These are phyloP conservation scores for Passer montanus DNA, from an alignment of 2,113 vertebrate genomes.

Conservation along the genomic window DNA sequence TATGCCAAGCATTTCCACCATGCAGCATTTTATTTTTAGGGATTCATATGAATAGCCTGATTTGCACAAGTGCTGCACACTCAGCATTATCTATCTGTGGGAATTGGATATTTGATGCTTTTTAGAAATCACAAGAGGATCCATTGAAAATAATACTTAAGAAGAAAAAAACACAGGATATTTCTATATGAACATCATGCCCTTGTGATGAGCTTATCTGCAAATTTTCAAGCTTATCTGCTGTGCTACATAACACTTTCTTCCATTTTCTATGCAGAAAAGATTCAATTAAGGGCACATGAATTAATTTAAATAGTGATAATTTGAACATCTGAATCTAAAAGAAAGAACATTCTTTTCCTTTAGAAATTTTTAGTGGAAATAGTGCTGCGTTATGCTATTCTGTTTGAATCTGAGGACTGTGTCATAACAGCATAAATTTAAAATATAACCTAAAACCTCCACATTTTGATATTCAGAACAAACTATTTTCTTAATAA, in stretches of 20 bases:
- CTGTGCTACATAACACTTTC: neutral
- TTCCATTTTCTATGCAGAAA: slow-evolving; percentile 21
- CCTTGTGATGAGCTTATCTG: slow-evolving; percentile 32
- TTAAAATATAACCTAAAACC: neutral
- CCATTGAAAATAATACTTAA: slow-evolving; percentile 29
- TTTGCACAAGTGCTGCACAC: slow-evolving; percentile 41
- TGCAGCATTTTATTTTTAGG: slow-evolving; percentile 56
- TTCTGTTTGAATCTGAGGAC: neutral
- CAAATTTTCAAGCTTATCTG: slow-evolving; percentile 7
- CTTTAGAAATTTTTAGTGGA: neutral
- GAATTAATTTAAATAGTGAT: slow-evolving; percentile 20
- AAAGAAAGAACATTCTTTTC: neutral
- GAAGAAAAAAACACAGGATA: slow-evolving; percentile 34
- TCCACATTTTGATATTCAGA: neutral
- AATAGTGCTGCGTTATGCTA: neutral
- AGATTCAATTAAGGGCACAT: neutral
- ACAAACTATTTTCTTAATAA: neutral
- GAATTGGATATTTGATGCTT: slow-evolving; percentile 16
- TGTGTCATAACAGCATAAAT: neutral
- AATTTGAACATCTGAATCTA: slow-evolving; percentile 36
- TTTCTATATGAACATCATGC: slow-evolving; percentile 43
- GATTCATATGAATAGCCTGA: slow-evolving; percentile 38
- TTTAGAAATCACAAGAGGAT: slow-evolving; percentile 53
- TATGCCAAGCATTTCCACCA: neutral
- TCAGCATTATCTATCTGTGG: slow-evolving; percentile 48